phyloP scores from a whole-genome alignment of 2,888 invertebrate species.

The Dolomedes plantarius region DNA sequence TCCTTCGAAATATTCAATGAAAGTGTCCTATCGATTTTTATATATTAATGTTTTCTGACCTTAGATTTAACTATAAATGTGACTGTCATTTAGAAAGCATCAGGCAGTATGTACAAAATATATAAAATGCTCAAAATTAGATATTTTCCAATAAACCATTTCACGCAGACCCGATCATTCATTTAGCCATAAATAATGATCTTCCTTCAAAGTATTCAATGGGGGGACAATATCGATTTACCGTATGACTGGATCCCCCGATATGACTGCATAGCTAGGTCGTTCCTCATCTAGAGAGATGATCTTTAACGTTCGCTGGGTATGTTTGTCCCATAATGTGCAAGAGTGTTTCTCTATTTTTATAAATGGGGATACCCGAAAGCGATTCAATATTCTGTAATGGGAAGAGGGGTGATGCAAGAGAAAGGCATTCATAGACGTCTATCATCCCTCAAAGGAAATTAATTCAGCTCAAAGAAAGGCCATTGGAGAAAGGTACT shows the following conservation, averaged over 20 bases:
- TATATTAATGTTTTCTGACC: neutral
- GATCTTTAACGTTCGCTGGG: neutral
- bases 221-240: neutral
- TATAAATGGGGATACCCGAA: neutral
- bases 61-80: constrained; percentile 2
- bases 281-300: constrained; percentile 3
- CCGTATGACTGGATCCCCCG: neutral
- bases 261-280: constrained; percentile 1
- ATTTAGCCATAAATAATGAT: neutral
- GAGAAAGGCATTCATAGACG: neutral
- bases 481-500: neutral
- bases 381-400: neutral
- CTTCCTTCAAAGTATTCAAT: neutral
- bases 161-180: neutral
- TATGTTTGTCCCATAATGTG: constrained; percentile 12
- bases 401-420: no score
- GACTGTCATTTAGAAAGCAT: neutral
- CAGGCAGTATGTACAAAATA: neutral
- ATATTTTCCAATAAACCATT: constrained; percentile 12
- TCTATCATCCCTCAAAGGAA: neutral
- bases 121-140: constrained; percentile 6
- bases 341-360: neutral
- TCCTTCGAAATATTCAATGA: neutral
- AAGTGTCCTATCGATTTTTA: neutral
- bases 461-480: neutral